Evolutionary conservation across 2,888 invertebrate genomes (phyloP).

Genomic region (Morpho achilles): DNA sequence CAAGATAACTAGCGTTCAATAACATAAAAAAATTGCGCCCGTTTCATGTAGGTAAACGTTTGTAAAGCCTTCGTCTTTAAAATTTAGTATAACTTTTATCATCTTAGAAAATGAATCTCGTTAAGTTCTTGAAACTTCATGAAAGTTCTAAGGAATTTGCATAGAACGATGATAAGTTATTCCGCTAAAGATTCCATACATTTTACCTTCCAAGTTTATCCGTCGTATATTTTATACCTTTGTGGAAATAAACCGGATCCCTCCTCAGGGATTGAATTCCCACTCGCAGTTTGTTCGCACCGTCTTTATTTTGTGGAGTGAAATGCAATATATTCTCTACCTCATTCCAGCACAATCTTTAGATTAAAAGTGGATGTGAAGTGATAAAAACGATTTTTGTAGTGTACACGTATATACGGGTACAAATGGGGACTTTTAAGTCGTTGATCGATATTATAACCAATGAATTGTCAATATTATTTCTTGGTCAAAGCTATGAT

Average conservation of each 20-base stretch:
- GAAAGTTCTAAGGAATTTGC: slow-evolving; percentile 11
- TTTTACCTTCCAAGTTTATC: slow-evolving; percentile 29
- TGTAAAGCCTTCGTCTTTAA: background rate
- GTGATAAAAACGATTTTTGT: background rate
- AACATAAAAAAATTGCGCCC: too few species aligned
- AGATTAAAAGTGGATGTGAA: background rate
- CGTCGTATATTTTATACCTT: slow-evolving; percentile 13
- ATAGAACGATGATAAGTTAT: slow-evolving; percentile 18
- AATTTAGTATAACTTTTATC: slow-evolving; percentile 11
- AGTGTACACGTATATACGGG: background rate
- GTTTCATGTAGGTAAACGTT: too few species aligned
- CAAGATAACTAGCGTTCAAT: too few species aligned
- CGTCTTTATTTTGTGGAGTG: slow-evolving; percentile 30
- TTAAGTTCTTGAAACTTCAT: slow-evolving; percentile 1
- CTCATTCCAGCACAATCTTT: slow-evolving; percentile 13
- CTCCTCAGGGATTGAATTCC: slow-evolving; percentile 41
- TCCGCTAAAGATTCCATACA: slow-evolving; percentile 9
- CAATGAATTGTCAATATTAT: too few species aligned
- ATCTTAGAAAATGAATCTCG: slow-evolving; percentile 8
- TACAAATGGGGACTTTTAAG: too few species aligned
- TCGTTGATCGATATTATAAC: too few species aligned
- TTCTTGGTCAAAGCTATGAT: too few species aligned
- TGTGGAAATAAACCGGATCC: slow-evolving; percentile 32
- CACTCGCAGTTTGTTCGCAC: slow-evolving; percentile 29
- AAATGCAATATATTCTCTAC: slow-evolving; percentile 27